Conservation (phyloP, 2,113 vertebrate genomes). For the Amphiprion ocellaris region DNA sequence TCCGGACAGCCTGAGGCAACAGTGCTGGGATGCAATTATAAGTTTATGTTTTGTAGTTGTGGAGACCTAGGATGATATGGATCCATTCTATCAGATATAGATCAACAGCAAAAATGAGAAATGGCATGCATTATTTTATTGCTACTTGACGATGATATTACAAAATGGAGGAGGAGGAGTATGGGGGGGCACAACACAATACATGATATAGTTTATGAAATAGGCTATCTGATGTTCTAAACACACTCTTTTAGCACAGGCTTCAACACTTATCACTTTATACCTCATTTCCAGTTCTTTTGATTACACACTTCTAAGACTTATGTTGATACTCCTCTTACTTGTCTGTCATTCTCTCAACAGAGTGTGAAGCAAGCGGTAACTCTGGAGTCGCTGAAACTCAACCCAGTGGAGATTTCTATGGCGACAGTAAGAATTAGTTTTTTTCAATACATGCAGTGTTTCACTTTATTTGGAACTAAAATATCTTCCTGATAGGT, state of each 20-base stretch:
- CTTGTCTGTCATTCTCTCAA: constrained; percentile 67
- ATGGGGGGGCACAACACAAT: not conserved
- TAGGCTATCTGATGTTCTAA: not conserved
- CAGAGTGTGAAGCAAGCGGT: constrained; percentile 90
- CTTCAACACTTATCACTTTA: not conserved
- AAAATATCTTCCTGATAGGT: not conserved
- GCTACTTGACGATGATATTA: constrained; percentile 9
- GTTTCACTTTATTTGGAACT: not conserved
- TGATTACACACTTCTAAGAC: not conserved
- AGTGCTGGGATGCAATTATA: constrained; percentile 52
- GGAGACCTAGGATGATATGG: constrained; percentile 12
- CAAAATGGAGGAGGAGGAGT: not conserved
- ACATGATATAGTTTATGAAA: constrained; percentile 12
- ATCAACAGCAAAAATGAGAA: constrained; percentile 26
- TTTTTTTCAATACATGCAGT: not conserved
- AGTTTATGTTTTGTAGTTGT: constrained; percentile 43
- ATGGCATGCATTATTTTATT: constrained; percentile 19
- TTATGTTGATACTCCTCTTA: constrained; percentile 44
- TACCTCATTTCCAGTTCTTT: constrained; percentile 12
- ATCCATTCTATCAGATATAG: constrained; percentile 27
- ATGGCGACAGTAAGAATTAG: constrained; percentile 94
- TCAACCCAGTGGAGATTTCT: constrained; percentile 93
- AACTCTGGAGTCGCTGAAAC: constrained; percentile 88
- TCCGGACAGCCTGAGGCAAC: constrained; percentile 58
- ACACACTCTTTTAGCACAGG: not conserved